phyloP scores from a whole-genome alignment of 2,797 vertebrate genomes.

The Sciurus carolinensis region DNA sequence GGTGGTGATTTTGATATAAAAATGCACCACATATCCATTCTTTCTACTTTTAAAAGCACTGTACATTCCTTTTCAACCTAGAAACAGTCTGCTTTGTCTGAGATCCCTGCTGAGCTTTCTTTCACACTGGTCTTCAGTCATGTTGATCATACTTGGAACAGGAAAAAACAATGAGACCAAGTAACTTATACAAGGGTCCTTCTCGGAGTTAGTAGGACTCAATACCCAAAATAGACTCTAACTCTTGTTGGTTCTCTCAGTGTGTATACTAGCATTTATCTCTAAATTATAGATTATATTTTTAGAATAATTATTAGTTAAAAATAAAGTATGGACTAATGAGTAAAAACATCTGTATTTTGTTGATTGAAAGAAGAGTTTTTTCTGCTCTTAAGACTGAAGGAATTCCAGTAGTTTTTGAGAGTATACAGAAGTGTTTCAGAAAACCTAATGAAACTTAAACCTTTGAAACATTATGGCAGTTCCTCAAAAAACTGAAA shows the following conservation, averaged over 20 bases:
- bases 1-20: constrained; percentile 74
- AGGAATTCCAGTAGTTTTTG: constrained; percentile 25
- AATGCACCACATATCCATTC: constrained; percentile 57
- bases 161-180: not conserved
- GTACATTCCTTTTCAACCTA: constrained; percentile 60
- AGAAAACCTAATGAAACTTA: constrained; percentile 41
- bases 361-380: constrained; percentile 34
- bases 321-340: constrained; percentile 45
- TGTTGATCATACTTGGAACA: constrained; percentile 75
- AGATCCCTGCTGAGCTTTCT: constrained; percentile 72
- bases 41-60: constrained; percentile 76
- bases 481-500: not conserved
- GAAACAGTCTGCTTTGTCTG: constrained; percentile 69
- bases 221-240: constrained; percentile 51
- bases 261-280: constrained; percentile 45
- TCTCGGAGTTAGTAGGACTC: constrained; percentile 39
- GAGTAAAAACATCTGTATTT: constrained; percentile 30
- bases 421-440: constrained; percentile 41
- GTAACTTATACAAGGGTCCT: constrained; percentile 47
- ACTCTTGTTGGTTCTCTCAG: constrained; percentile 40
- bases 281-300: constrained; percentile 61
- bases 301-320: constrained; percentile 65
- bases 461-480: not conserved
- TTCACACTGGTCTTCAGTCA: constrained; percentile 63
- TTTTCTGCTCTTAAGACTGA: constrained; percentile 12